Evolutionary conservation across 2,797 vertebrate species (phyloP).

Genomic region (Podargus strigoides): DNA sequence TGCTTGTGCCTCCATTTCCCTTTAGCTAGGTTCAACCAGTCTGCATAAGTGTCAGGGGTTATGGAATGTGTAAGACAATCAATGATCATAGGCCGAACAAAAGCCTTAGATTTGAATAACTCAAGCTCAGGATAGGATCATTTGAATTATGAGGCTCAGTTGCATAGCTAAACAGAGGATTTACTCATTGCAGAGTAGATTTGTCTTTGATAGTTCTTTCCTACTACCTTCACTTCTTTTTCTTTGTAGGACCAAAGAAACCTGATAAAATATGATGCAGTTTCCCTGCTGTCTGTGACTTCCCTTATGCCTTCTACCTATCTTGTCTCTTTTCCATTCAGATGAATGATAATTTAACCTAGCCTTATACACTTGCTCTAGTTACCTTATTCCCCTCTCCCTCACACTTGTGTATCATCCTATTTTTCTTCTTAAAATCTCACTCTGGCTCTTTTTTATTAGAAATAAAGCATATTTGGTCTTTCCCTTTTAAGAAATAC

Average conservation of each 20-base stretch:
- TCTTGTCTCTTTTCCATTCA: background rate
- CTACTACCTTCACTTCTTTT: background rate
- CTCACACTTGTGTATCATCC: background rate
- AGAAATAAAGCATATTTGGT: background rate
- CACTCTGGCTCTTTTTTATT: background rate
- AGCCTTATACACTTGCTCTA: background rate
- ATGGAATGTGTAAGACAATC: background rate
- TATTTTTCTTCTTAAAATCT: background rate
- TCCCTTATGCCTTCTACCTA: background rate
- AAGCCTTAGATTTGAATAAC: background rate
- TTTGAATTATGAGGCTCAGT: background rate
- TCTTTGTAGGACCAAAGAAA: slow-evolving; percentile 4
- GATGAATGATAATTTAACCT: background rate
- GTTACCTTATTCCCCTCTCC: background rate
- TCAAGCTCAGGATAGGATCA: background rate
- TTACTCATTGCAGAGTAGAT: background rate
- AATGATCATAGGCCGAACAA: background rate
- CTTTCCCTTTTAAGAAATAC: background rate
- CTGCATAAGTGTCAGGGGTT: background rate
- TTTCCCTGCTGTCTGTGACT: background rate
- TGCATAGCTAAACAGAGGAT: background rate
- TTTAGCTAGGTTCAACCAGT: background rate
- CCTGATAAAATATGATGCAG: background rate
- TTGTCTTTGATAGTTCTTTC: background rate
- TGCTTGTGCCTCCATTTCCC: background rate